A percentile compares a stretch with the other conserved stretches of the same genome.
These are phyloP conservation scores for Ephydatia muelleri DNA, from an alignment of 37 sponge, comb jelly and placozoan genomes.

Conservation along the genomic window DNA sequence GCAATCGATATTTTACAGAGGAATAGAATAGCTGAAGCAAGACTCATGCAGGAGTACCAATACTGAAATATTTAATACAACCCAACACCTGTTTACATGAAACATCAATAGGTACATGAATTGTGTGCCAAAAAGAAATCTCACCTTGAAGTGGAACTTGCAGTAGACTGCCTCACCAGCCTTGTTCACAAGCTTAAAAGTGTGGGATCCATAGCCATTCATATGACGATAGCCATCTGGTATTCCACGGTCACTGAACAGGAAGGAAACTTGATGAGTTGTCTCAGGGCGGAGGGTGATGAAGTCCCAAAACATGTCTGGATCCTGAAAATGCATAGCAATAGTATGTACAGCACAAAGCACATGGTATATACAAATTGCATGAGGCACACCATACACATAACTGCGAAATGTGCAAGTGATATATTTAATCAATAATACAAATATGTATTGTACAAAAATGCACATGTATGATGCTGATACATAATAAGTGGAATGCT, in stretches of 20 bases:
- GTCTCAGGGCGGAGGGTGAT: constrained; percentile 85
- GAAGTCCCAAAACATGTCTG: constrained; percentile 94
- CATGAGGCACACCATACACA: neutral
- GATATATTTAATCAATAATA: too few species aligned
- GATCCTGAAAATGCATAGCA: constrained; percentile 46
- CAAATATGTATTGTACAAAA: too few species aligned
- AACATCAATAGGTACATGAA: neutral
- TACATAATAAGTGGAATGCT: neutral
- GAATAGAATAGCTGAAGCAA: too few species aligned
- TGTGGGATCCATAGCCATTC: constrained; percentile 91
- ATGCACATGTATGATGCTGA: too few species aligned
- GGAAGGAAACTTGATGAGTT: constrained; percentile 86
- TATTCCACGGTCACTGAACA: constrained; percentile 87
- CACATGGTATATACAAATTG: neutral
- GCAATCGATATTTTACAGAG: too few species aligned
- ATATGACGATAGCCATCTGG: constrained; percentile 86
- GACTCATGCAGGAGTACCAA: too few species aligned
- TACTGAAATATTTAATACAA: too few species aligned
- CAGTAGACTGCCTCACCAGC: constrained; percentile 67
- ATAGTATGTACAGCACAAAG: neutral
- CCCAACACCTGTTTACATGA: too few species aligned
- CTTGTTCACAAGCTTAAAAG: constrained; percentile 85
- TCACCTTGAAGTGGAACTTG: constrained; percentile 90
- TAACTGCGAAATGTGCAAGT: neutral
- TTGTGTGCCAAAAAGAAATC: neutral